Evolutionary conservation across 2,797 vertebrate genomes (phyloP), one percentile per base, ranked within the genome.

Genomic region (Urophycis tenuis): DNA sequence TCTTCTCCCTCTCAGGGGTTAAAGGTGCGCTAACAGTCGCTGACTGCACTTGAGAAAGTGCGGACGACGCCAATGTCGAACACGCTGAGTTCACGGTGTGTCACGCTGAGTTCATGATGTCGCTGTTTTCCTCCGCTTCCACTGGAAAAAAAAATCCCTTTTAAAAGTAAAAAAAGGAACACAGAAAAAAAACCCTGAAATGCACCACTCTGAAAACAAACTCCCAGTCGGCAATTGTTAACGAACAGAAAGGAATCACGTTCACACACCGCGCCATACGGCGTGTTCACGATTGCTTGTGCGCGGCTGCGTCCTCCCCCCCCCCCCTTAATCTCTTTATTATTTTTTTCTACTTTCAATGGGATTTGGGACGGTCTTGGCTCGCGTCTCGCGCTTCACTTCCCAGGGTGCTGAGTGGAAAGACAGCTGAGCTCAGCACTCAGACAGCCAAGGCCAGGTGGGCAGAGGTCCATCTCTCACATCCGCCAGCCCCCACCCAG

Each of bases 401-500:
- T 77, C 11, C 35, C 35, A 14, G 19, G 73, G 76, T 67, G 35
- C 30, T 2, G 15, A 60, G 29, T 29, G 60, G 60, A 25, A 69
- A 74, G 75, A 41, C 73, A 79, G 41, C 79, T 80, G 79, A 60
- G 82, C 80, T 75, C 77, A 71, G 76, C 84, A 78, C 41, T 19
- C n/a, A n/a, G 49, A 75, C 64, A 32, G 39, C 74, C 35, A 49
- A 36, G 34, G 35, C 84, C 80, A 84, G 83, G 85, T 72, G 85
- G 81, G 78, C 80, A 75, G 36, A 25, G 19, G 73, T 78, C 78
- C 73, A 73, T 78, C 83, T 81, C 78, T 74, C 34, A n/a, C 39
- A 75, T 82, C 80, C 75, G 83, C 80, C n/a, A n/a, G n/a, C n/a
- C n/a, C 29, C 77, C 53, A 3, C 72, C 81, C 80, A 70, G 80